Conservation (phyloP, 2,797 vertebrate genomes). For the Anolis apletophallus region DNA sequence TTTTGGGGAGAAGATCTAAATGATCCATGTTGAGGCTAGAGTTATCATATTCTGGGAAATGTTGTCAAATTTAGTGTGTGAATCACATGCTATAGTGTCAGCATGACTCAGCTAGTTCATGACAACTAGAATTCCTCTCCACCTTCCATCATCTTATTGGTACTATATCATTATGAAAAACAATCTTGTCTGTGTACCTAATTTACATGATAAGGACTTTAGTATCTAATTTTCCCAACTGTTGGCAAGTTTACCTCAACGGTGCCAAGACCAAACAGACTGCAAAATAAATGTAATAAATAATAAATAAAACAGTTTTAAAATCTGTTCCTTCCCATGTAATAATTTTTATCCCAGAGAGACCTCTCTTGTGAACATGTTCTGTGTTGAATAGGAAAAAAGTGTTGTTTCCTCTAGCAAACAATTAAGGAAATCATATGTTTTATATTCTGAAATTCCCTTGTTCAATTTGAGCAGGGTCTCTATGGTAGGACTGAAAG, state of each 20-base stretch:
- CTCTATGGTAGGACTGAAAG: not conserved
- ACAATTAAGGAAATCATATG: not conserved
- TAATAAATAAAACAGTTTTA: not conserved
- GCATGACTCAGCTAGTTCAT: conserved; percentile 1
- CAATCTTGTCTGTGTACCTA: not conserved
- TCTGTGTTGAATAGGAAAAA: not conserved
- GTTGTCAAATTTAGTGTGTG: not conserved
- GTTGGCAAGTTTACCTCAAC: not conserved
- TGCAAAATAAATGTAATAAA: not conserved
- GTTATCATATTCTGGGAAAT: not conserved
- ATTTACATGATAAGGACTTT: not conserved
- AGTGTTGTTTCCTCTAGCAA: too few species aligned
- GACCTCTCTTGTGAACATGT: not conserved
- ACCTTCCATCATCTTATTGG: not conserved
- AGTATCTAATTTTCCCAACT: not conserved
- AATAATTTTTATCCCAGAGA: not conserved
- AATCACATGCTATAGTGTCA: not conserved
- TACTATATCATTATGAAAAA: not conserved
- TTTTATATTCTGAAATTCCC: not conserved
- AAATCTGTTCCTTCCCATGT: too few species aligned
- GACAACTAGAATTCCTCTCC: not conserved
- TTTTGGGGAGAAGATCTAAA: not conserved
- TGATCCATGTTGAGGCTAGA: not conserved
- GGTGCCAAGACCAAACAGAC: not conserved
- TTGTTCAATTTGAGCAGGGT: not conserved